Base-by-base conservation (phyloP, 2,888 invertebrate species). In the Laothoe populi region DNA sequence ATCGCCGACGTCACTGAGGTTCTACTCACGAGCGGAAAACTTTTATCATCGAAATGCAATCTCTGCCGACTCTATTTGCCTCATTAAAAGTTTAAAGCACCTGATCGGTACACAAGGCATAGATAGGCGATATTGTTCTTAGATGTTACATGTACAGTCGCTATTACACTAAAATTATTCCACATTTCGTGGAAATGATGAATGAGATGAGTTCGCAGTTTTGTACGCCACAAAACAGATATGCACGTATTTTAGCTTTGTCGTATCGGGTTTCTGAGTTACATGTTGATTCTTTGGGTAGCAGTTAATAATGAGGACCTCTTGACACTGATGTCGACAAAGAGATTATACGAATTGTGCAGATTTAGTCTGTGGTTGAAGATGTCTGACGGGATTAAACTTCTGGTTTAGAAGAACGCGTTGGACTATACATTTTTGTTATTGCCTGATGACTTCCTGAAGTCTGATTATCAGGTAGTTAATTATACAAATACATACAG, bases 141-240 rank as follows among this genome's bases (percentile, higher is more conserved):
- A 38, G 42, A 57, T 40, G 45, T 24, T 21, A 57, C 48, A 24
- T 19, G 44, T 38, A 49, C 45, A 44, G 38, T 35, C 31, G 31
- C 26, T 67, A 77, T 68, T 68, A 59, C 63, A 53, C 63, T 67
- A 64, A 73, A 75, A 79, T 86, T 88, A 85, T 86, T 84, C 83
- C 83, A 83, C 78, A 81, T 86, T 83, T 77, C 77, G 74, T 70
- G 71, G 77, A 88, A 88, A 78, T 87, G 86, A 88, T 84, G 85
- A 87, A 89, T 85, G 84, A 83, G 77, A 60, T 64, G 72, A 82
- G 81, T 86, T 81, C 74, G 71, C 75, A 82, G 78, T 83, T 84
- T 82, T 79, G 79, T 83, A 78, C 79, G 70, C 74, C 72, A 81
- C 53, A 82, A 82, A 71, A 74, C 70, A 73, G 31, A 59, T 38